Base-by-base conservation (phyloP, 2,888 invertebrate genomes). In the Xanthorhoe spadicearia region DNA sequence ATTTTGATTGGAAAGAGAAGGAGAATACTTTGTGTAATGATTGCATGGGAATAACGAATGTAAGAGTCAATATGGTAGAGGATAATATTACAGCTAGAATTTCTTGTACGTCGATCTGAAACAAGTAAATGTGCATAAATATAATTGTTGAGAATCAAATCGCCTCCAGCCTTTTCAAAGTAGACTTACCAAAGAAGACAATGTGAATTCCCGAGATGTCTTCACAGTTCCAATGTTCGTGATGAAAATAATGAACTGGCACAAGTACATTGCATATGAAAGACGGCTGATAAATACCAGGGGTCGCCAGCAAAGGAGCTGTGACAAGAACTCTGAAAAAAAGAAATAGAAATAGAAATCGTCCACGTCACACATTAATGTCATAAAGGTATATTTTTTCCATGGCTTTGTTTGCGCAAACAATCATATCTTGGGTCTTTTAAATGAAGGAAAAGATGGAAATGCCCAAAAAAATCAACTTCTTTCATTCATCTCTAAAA, bases 31-130 rank as follows among this genome's bases (percentile, higher is more conserved):
- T 91, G 35, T 88, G 87, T 7, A 92, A 62, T 3, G 88, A 86
- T 75, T 95, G 95, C 88, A 95, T 94, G 2, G 96, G 96, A 73
- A 95, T 93, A 75, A 96, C 94, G 65, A 96, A 94, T 46, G 95
- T 89, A 60, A 96, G 77, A 0, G 96, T 95, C 66, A 96, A 74
- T 52, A 95, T 68, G 13, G 89, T 81, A 0, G 95, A 94, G 54
- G 93, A 84, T 17, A 92, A 54, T 48, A 95, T 66, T 64, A 96
- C 94, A 23, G 84, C 77, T 10, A 83, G 77, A 64, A 94, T 86
- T 87, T 96, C 96, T 74, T 92, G 84, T 0, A 92, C 73, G 75
- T 95, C 94, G 9, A 95, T 77, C 95, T 95, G 87, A 49, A 87
- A 72, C 76, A 71, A 15, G 17, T 6, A 48, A 66, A 53, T 74